Evolutionary conservation across 1,140 invertebrate genomes (phyloP).

Genomic region (Pogonus chalceus): DNA sequence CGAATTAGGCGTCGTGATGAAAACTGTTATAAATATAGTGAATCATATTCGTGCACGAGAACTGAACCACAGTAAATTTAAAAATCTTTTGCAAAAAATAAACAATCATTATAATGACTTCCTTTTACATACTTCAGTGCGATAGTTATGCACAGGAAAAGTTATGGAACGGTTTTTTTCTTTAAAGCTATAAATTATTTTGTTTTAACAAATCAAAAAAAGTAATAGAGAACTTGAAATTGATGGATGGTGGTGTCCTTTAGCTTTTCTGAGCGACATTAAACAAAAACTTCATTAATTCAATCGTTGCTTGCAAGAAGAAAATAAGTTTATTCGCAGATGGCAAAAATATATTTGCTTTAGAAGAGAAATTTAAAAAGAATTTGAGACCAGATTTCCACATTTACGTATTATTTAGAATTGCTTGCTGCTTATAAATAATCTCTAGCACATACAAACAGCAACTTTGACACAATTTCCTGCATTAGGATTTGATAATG

Average conservation of each 20-base stretch:
- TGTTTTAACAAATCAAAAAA: constrained; percentile 3
- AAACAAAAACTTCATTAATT: constrained; percentile 8
- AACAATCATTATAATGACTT: too few relatives aligned
- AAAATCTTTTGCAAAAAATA: constrained; percentile 11
- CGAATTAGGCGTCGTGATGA: constrained; percentile 16
- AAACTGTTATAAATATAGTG: constrained; percentile 17
- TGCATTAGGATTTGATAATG: neutral
- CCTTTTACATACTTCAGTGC: neutral
- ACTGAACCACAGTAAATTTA: constrained; percentile 15
- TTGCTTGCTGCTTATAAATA: neutral
- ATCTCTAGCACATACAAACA: neutral
- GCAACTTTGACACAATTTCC: neutral
- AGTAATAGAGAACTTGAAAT: constrained; percentile 4
- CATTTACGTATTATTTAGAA: neutral
- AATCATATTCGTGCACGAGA: constrained; percentile 18
- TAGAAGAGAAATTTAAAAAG: neutral
- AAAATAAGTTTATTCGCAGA: constrained; percentile 13
- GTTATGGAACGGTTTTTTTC: neutral
- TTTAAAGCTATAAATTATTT: constrained; percentile 5
- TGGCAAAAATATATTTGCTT: neutral
- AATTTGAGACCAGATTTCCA: constrained; percentile 9
- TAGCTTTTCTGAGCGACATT: constrained; percentile 1
- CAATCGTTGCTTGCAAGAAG: neutral
- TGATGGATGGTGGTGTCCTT: constrained; percentile 12
- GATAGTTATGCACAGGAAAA: neutral